Evolutionary conservation across 2,888 invertebrate species (phyloP), one percentile per base, ranked within the genome.

Genomic region (Yponomeuta sedellus): DNA sequence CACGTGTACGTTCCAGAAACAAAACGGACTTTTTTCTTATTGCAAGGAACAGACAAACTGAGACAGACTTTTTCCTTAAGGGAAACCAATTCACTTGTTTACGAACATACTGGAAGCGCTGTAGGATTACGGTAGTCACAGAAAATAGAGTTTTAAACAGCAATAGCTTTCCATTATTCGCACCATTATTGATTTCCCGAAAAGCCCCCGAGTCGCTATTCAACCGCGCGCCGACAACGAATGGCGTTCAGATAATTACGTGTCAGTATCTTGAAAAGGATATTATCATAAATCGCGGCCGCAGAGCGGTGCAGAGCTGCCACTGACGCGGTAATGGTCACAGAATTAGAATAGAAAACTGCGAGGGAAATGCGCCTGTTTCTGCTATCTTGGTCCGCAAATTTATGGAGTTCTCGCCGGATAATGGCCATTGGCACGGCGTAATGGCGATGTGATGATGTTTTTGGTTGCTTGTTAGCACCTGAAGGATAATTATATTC

Each of bases 311-410:
- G 34, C 61, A n/a, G 34, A 34, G 28, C 61, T 61, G 61, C 61
- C 22, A 61, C 20, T 61, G 61, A 61, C 61, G 25, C 34, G 16
- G 16, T 61, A 61, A 61, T 34, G 61, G 61, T n/a, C 61, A 61
- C 61, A 25, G 34, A 61, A 61, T 61, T 61, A 61, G 61, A 61
- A 61, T 61, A 61, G 61, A 61, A 61, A 61, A 61, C 28, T 61
- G 61, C 34, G 34, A 16, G 34, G 12, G 61, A 61, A 25, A 58
- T 19, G 20, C 19, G n/a, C 20, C 44, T 58, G 56, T 8, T n/a
- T 58, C 10, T 58, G 19, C 19, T 19, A 58, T 22, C 22, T 58
- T 19, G 12, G 22, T 19, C 22, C 22, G 58, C 20, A 20, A 22
- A 58, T 58, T 58, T 58, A 58, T 52, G 58, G 22, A 19, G 58